Evolutionary conservation across 2,888 invertebrate species (phyloP), one percentile per base, ranked within the genome.

Genomic region (Hyalella azteca): DNA sequence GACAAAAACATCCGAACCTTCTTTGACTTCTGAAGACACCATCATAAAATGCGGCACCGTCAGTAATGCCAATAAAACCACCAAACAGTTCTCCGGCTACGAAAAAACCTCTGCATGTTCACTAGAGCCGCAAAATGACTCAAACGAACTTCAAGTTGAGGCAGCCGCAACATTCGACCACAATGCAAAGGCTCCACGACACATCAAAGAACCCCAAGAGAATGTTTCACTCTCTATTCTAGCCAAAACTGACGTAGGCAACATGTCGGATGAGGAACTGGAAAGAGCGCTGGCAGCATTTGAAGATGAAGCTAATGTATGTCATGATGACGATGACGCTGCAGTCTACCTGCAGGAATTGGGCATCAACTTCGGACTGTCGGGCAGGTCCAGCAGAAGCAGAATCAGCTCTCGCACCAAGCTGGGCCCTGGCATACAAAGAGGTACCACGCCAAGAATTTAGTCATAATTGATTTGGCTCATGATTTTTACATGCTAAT

Each of bases 361-460:
- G 26, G 81, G 81, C n/a, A 73, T 78, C 81, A 84, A 84, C 81
- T 84, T 79, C 73, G 84, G 81, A 45, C 45, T 84, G 77, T 77
- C 82, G 39, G 81, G 80, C 3, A 50, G 84, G 5, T 79, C 84
- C 59, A 80, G 41, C 48, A 19, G 60, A n/a, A 50, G 45, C 29
- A 40, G 45, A 39, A 1, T 45, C 15, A 41, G 19, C 75, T n/a
- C 45, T 3, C 40, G 75, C 26, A 39, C 22, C 41, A 75, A 36
- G 15, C 41, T 45, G 9, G 41, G 45, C 22, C 11, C 75, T n/a
- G 40, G 41, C 22, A 32, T 75, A 13, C 29, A 36, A 5, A 13
- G 45, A 75, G 41, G 75, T 75, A n/a, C 1, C n/a, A n/a, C n/a
- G n/a, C n/a, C n/a, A n/a, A n/a, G n/a, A n/a, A n/a, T n/a, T n/a